These are phyloP conservation scores for Prosopocoilus inquinatus DNA, from an alignment of 2,888 invertebrate genomes.

Conservation along the genomic window DNA sequence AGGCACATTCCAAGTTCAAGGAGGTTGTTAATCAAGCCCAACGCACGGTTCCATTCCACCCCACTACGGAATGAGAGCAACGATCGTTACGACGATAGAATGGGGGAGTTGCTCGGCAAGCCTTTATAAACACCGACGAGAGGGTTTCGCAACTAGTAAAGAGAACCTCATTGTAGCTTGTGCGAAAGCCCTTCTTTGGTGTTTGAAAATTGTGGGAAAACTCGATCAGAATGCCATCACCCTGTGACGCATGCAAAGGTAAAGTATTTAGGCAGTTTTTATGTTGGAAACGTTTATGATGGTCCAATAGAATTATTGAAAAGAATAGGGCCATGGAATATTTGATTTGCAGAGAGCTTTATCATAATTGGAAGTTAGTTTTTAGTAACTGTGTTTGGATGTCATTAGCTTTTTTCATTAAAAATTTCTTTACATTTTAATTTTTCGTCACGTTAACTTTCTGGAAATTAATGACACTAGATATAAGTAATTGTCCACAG, in stretches of 20 bases:
- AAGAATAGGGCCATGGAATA: too few species aligned
- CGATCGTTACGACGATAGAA: constrained; percentile 46
- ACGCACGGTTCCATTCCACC: constrained; percentile 50
- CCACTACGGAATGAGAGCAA: constrained; percentile 51
- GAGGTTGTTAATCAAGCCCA: constrained; percentile 31
- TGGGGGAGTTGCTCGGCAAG: constrained; percentile 36
- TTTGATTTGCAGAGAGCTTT: too few species aligned
- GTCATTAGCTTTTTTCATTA: too few species aligned
- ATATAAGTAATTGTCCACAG: too few species aligned
- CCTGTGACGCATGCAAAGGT: constrained; percentile 60
- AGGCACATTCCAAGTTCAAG: constrained; percentile 18
- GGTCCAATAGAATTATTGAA: too few species aligned
- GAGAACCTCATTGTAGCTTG: neutral
- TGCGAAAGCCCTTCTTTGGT: neutral
- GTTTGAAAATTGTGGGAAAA: neutral
- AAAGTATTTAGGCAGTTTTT: constrained; percentile 25
- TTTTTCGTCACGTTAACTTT: too few species aligned
- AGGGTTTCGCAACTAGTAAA: constrained; percentile 1
- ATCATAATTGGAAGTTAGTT: too few species aligned
- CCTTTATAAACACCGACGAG: constrained; percentile 19
- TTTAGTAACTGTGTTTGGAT: too few species aligned
- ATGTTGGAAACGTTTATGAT: too few species aligned
- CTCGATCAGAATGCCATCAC: constrained; percentile 54
- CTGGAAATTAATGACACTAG: too few species aligned
- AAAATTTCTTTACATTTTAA: too few species aligned